Percentiles rank a stretch among this genome's conserved stretches.
Evolutionary conservation across 2,797 vertebrate species (phyloP).

Genomic region (Micrastur ruficollis): DNA sequence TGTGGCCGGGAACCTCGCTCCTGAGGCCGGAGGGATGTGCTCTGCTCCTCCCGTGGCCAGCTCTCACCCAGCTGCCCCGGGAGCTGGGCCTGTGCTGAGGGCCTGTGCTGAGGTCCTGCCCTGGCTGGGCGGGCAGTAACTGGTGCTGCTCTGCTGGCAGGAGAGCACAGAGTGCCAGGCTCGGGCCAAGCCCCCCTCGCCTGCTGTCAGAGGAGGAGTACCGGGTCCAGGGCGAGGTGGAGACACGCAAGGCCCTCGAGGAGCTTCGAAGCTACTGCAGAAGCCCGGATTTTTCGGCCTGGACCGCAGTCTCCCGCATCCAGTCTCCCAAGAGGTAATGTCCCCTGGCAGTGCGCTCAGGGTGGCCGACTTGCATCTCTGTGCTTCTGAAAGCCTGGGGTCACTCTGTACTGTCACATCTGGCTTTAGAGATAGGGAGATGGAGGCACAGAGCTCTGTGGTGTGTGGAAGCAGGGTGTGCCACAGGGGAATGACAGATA

Average conservation of each 20-base stretch:
- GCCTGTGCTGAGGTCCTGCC: too few relatives aligned
- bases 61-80: not conserved
- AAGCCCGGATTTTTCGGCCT: constrained; percentile 89
- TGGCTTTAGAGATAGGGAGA: not conserved
- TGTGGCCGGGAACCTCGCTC: too few relatives aligned
- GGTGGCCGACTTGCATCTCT: rapidly evolving
- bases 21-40: rapidly evolving
- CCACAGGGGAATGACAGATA: not conserved
- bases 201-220: constrained; percentile 92
- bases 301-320: constrained; percentile 88
- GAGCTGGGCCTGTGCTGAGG: rapidly evolving
- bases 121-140: rapidly evolving
- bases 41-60: rapidly evolving
- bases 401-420: not conserved
- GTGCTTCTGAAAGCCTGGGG: not conserved
- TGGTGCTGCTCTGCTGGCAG: constrained; percentile 60
- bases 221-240: constrained; percentile 84
- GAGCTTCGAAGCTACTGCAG: constrained; percentile 84
- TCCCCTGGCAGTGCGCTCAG: rapidly evolving
- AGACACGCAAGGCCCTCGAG: constrained; percentile 87
- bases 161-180: constrained; percentile 70
- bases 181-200: constrained; percentile 78
- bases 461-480: not conserved
- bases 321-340: constrained; percentile 91
- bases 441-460: rapidly evolving